Evolutionary conservation across 2,113 vertebrate genomes (phyloP), one percentile per base, ranked within the genome.

Genomic region (Butorides virescens): DNA sequence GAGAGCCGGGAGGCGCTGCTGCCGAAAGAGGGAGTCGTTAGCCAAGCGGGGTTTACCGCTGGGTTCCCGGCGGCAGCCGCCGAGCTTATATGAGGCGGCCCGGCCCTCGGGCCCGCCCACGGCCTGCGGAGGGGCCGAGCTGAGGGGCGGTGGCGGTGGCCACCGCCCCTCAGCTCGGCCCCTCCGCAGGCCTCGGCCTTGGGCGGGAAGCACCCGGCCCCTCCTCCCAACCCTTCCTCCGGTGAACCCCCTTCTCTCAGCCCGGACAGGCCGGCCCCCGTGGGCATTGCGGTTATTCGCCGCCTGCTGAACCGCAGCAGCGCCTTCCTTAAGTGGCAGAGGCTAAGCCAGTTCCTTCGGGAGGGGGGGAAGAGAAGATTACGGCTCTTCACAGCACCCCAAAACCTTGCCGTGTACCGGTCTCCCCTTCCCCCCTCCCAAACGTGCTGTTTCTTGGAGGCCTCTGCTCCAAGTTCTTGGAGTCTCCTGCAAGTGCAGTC

Each of bases 11-110:
- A 25, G 8, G 1, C 1, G 4, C 46, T 0, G 26, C 39, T 2
- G 3, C 5, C 0, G 3, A 3, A 2, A 0, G 0, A 0, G 0
- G 0, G 0, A 0, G 0, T 0, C 0, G 0, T 0, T 1, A 5
- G 2, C 4, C 30, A 44, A 3, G 23, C 75, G 3, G 0, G 0
- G 0, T 0, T 9, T 1, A 23, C 88, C 36, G 20, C 36, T 70
- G 13, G 5, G 0, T 0, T 6, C 0, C 3, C 5, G 0, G 3
- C 0, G 1, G 7, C 36, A 2, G 42, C 61, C 7, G 70, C 44
- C 29, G 9, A 3, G 9, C 11, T 93, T 96, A 83, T 96, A 95
- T 27, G 26, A 11, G 49, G 62, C 58, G 47, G 77, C 23, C n/a
- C 76, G n/a, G 90, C 58, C 11, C 52, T n/a, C 36, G 19, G 86